A percentile compares a stretch with the other conserved stretches of the same genome.
Conservation (phyloP, 1,140 invertebrate species). For the Lanistes nyassanus region DNA sequence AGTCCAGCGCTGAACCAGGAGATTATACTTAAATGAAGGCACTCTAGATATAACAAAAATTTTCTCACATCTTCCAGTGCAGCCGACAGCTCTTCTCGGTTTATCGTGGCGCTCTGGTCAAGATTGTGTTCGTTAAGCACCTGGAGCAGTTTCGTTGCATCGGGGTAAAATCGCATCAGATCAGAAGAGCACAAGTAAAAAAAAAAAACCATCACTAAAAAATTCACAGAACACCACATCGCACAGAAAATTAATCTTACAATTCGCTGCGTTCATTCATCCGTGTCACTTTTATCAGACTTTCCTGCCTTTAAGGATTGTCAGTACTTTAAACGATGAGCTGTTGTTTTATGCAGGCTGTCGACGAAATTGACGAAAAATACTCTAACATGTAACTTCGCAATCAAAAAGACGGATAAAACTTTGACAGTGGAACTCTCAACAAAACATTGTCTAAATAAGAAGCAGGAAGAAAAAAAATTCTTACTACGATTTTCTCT, state of each 20-base stretch:
- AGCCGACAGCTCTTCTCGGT: conserved; percentile 41
- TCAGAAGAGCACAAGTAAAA: no score
- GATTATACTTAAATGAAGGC: background rate
- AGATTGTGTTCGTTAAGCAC: conserved; percentile 53
- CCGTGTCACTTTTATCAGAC: background rate
- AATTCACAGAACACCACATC: no score
- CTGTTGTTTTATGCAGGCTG: background rate
- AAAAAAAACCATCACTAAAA: no score
- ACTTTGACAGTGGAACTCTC: no score
- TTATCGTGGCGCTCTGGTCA: conserved; percentile 50
- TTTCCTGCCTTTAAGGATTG: no score
- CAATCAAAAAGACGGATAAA: background rate
- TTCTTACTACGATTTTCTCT: no score
- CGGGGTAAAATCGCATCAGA: no score
- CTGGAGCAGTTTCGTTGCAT: conserved; percentile 28
- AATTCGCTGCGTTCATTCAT: background rate
- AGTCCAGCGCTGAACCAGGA: background rate
- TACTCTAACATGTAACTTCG: background rate
- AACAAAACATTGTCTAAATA: no score
- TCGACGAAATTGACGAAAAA: background rate
- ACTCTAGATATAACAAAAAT: background rate
- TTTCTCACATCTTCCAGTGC: conserved; percentile 52
- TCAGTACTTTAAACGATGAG: no score
- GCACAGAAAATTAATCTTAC: background rate
- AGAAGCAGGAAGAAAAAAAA: no score